phyloP scores from a whole-genome alignment of 2,113 vertebrate species.

The Pterophyllum scalare region DNA sequence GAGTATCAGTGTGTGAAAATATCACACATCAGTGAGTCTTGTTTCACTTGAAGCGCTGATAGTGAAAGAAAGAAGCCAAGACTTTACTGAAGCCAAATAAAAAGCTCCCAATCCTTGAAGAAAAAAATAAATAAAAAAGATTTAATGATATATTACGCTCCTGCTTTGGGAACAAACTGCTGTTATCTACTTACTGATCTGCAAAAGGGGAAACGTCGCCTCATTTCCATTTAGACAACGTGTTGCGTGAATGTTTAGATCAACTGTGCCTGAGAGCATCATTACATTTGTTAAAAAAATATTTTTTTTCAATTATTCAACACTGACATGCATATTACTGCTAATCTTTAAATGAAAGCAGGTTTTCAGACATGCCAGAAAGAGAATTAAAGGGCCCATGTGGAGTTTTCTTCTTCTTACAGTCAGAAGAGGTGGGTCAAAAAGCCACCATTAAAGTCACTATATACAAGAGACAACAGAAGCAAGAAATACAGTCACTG shows the following conservation, averaged over 20 bases:
- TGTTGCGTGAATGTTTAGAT: not conserved
- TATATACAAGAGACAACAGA: not conserved
- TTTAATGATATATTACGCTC: not conserved
- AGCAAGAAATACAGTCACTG: not conserved
- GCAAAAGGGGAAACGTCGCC: not conserved
- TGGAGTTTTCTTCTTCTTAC: not conserved
- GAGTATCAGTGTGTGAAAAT: not conserved
- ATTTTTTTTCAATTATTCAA: not conserved
- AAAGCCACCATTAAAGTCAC: not conserved
- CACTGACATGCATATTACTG: not conserved
- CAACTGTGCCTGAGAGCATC: not conserved
- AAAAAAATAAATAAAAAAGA: constrained; percentile 10
- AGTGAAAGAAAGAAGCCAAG: not conserved
- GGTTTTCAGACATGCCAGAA: not conserved
- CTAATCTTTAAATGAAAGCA: not conserved
- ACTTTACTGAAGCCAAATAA: not conserved
- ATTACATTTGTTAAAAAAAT: not conserved
- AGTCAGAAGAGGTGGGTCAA: too few species aligned
- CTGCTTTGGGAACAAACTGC: not conserved
- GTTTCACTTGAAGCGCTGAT: constrained; percentile 8
- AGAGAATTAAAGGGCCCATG: too few species aligned
- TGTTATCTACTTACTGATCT: not conserved
- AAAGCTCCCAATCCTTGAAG: not conserved
- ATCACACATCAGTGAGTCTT: constrained; percentile 15
- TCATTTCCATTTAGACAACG: not conserved